phyloP scores from a whole-genome alignment of 2,888 invertebrate genomes.

The Herminia tarsipennalis region DNA sequence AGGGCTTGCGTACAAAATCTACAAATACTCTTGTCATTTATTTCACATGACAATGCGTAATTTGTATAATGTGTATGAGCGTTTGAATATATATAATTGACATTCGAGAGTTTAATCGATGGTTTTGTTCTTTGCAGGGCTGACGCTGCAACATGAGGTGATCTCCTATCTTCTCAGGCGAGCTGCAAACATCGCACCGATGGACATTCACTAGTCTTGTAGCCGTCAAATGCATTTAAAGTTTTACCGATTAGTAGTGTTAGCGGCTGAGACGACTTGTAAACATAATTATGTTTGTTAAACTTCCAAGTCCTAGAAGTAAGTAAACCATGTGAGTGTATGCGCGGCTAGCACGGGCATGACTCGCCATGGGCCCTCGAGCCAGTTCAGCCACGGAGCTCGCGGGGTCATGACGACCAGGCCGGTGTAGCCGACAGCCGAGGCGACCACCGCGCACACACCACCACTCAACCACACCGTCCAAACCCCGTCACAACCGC shows the following conservation, averaged over 20 bases:
- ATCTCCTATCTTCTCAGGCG: constrained; percentile 23
- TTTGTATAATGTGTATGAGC: too few species aligned
- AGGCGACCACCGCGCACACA: constrained; percentile 72
- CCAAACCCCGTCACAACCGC: constrained; percentile 45
- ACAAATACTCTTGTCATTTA: too few species aligned
- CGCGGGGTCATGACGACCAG: constrained; percentile 54
- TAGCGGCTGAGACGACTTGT: constrained; percentile 47
- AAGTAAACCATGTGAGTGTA: constrained; percentile 51
- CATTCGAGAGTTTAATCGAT: too few species aligned
- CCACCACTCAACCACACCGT: constrained; percentile 32
- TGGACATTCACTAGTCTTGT: constrained; percentile 46
- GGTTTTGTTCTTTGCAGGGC: constrained; percentile 36
- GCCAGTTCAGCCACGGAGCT: constrained; percentile 15
- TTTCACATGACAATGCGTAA: too few species aligned
- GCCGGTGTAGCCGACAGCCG: constrained; percentile 77
- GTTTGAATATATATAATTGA: too few species aligned
- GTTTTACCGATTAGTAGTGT: constrained; percentile 39
- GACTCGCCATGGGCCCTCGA: constrained; percentile 53
- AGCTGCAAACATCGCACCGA: constrained; percentile 30
- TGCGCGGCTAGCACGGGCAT: constrained; percentile 64
- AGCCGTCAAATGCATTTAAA: constrained; percentile 16
- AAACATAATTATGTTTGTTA: not conserved
- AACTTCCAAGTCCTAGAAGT: constrained; percentile 3
- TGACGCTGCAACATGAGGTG: constrained; percentile 33
- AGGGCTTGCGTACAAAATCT: too few species aligned